Conservation (phyloP, 2,113 vertebrate species). For the Hypanus sabinus region DNA sequence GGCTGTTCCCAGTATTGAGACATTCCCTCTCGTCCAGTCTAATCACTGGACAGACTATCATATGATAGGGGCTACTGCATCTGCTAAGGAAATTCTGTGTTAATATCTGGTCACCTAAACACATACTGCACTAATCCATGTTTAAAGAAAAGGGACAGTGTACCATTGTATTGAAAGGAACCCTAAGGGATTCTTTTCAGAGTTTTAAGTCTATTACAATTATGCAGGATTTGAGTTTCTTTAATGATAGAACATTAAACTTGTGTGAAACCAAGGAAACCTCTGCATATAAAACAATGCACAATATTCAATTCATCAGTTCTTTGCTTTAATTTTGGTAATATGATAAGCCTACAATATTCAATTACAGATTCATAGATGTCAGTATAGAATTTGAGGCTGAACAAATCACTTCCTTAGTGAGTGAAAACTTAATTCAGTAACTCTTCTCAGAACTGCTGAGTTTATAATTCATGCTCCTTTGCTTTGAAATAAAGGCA, state of each 20-base stretch:
- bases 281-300: neutral
- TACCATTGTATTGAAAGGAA: neutral
- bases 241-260: conserved; percentile 24
- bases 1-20: neutral
- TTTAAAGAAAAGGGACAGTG: neutral
- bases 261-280: neutral
- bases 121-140: neutral
- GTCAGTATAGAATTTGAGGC: neutral
- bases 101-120: neutral
- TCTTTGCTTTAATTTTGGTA: neutral
- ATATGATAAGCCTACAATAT: neutral
- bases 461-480: neutral
- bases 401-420: conserved; percentile 10
- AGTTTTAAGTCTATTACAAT: neutral
- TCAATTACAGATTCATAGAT: conserved; percentile 2
- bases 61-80: neutral
- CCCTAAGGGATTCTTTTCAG: neutral
- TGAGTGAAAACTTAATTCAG: neutral
- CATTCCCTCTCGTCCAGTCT: neutral
- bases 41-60: neutral
- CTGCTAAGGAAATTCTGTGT: neutral
- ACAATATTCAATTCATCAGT: conserved; percentile 1
- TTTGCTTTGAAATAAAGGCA: neutral
- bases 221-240: neutral
- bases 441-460: neutral